Conservation (phyloP, 2,888 invertebrate genomes). For the Heliconius ismenius region DNA sequence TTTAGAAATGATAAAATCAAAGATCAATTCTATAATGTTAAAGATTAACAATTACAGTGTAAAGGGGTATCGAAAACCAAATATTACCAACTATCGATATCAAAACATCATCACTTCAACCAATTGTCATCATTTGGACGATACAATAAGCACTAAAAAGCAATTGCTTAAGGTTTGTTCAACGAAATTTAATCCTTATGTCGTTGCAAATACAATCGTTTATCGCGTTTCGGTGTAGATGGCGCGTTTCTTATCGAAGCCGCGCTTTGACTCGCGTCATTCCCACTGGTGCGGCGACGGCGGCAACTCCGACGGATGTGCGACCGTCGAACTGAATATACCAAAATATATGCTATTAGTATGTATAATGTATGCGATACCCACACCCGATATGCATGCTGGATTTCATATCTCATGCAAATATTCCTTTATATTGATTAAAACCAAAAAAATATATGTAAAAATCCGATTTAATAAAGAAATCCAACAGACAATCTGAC, state of each 20-base stretch:
- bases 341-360: slow-evolving; percentile 55
- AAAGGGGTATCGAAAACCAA: neutral
- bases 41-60: neutral
- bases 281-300: slow-evolving; percentile 99
- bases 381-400: slow-evolving; percentile 53
- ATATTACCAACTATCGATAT: neutral
- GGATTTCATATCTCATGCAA: slow-evolving; percentile 41
- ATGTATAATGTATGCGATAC: slow-evolving; percentile 42
- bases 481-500: slow-evolving; percentile 60
- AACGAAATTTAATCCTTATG: neutral
- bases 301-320: slow-evolving; percentile 98
- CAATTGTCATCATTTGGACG: neutral
- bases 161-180: neutral
- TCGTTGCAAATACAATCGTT: slow-evolving; percentile 31
- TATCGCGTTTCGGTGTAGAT: slow-evolving; percentile 61
- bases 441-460: neutral
- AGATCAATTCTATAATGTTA: neutral
- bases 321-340: slow-evolving; percentile 95
- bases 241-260: slow-evolving; percentile 62
- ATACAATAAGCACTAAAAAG: slow-evolving; percentile 9
- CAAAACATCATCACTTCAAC: neutral
- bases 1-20: neutral
- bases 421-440: slow-evolving; percentile 10
- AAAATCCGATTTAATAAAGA: slow-evolving; percentile 25
- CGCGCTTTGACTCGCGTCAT: slow-evolving; percentile 84